phyloP scores from a whole-genome alignment of 2,113 vertebrate genomes.

The Willisornis vidua region DNA sequence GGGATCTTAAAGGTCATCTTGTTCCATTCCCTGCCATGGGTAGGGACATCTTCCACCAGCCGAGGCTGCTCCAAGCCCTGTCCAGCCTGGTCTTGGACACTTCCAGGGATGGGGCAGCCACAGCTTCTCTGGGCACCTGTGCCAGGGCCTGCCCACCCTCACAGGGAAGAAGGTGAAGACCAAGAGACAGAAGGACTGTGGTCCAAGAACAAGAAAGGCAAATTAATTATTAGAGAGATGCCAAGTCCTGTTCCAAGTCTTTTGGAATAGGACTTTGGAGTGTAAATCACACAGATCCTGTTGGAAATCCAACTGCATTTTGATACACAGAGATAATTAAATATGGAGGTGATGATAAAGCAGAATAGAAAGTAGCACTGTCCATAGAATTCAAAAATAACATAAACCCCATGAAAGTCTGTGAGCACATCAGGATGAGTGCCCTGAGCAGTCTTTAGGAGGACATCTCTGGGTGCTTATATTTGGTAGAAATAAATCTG shows the following conservation, averaged over 20 bases:
- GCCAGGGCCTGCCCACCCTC: background rate
- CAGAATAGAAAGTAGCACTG: background rate
- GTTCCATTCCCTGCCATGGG: background rate
- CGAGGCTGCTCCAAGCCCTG: background rate
- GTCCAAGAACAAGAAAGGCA: background rate
- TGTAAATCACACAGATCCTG: background rate
- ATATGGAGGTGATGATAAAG: background rate
- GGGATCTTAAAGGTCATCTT: background rate
- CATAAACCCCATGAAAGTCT: background rate
- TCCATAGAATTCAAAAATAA: background rate
- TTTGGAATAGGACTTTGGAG: background rate
- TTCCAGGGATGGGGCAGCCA: background rate
- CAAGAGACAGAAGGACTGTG: background rate
- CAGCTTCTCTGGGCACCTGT: background rate
- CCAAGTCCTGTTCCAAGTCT: background rate
- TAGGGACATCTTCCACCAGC: background rate
- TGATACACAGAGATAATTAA: background rate
- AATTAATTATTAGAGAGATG: background rate
- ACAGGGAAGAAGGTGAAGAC: background rate
- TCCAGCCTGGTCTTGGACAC: background rate
- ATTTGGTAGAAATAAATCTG: conserved; percentile 48
- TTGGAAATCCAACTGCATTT: background rate
- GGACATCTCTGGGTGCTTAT: background rate
- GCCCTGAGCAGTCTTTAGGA: background rate
- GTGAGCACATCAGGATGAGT: background rate